Conservation (phyloP, 2,113 vertebrate genomes). For the Eurypyga helias region DNA sequence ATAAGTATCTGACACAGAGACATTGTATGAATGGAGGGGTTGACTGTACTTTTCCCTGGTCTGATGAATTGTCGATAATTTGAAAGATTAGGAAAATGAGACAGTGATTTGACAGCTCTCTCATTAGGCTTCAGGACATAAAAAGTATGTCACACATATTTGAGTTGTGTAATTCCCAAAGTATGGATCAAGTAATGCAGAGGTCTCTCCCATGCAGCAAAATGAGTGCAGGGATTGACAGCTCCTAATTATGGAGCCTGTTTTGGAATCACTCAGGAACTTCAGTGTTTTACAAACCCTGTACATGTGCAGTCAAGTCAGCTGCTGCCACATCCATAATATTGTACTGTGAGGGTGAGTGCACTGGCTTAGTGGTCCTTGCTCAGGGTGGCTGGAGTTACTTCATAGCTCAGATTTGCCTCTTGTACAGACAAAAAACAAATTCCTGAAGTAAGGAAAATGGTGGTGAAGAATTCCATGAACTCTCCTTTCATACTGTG, state of each 20-base stretch:
- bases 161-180: background rate
- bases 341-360: too few relatives aligned
- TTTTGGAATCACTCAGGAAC: background rate
- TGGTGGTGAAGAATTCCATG: background rate
- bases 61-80: background rate
- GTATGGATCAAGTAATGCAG: background rate
- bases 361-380: background rate
- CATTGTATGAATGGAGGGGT: background rate
- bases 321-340: background rate
- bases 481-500: background rate
- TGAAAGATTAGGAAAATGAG: background rate
- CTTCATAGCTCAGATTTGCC: background rate
- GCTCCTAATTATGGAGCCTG: background rate
- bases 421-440: background rate
- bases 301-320: rapidly evolving
- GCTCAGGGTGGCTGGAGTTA: background rate
- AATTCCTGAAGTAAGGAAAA: background rate
- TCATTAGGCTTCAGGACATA: background rate
- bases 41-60: background rate
- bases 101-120: background rate
- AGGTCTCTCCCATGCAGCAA: background rate
- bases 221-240: background rate
- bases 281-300: background rate
- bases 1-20: background rate
- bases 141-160: background rate